phyloP scores from a whole-genome alignment of 2,113 vertebrate genomes.

The Percina caprodes region DNA sequence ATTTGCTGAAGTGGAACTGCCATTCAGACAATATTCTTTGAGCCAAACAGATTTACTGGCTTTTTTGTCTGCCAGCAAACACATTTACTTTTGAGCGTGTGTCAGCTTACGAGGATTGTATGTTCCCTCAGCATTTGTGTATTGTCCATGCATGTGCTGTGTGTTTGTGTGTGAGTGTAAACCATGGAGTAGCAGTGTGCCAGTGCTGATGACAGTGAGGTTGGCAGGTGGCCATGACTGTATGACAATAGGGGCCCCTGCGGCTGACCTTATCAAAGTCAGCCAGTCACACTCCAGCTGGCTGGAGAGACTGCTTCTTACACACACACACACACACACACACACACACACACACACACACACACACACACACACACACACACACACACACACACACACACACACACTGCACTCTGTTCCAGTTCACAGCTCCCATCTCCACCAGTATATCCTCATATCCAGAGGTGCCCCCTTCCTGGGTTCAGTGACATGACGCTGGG shows the following conservation, averaged over 20 bases:
- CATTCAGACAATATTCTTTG: slow-evolving; percentile 68
- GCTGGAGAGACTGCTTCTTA: slow-evolving; percentile 48
- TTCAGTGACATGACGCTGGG: slow-evolving; percentile 31
- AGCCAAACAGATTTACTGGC: slow-evolving; percentile 75
- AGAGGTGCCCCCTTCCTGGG: background rate
- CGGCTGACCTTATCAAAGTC: slow-evolving; percentile 80
- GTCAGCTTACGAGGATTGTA: slow-evolving; percentile 57
- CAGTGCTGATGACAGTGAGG: slow-evolving; percentile 64
- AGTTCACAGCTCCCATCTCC: slow-evolving; percentile 60
- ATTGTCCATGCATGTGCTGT: slow-evolving; percentile 41
- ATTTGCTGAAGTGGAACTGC: slow-evolving; percentile 69
- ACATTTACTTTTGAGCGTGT: slow-evolving; percentile 65
- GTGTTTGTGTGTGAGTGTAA: slow-evolving; percentile 48
- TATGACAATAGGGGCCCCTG: slow-evolving; percentile 72
- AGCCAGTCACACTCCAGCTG: slow-evolving; percentile 75
- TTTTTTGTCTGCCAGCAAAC: slow-evolving; percentile 71
- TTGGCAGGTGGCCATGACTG: slow-evolving; percentile 65
- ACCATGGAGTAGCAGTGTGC: slow-evolving; percentile 49
- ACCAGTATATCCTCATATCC: slow-evolving; percentile 23
- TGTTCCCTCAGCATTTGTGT: slow-evolving; percentile 46
- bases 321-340: slow-evolving; percentile 35
- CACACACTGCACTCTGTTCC: slow-evolving; percentile 52
- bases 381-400: too few relatives aligned
- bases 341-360: slow-evolving; percentile 22
- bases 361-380: slow-evolving; percentile 23